Conservation (phyloP, 2,797 vertebrate genomes). For the Oryzias dopingdopingensis region DNA sequence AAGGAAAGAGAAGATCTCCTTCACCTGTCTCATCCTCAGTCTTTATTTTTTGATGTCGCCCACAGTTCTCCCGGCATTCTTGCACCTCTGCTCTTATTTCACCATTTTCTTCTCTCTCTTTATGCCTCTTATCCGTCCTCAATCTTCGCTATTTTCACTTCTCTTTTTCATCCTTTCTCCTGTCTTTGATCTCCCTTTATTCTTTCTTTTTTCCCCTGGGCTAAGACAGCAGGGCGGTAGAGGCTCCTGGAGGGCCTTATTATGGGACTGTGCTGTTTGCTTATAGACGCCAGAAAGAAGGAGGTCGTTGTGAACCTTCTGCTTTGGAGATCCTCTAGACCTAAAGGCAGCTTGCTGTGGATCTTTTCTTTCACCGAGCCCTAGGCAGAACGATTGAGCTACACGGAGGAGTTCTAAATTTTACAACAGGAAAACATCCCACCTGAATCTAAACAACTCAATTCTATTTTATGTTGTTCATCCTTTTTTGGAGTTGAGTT, state of each 20-base stretch:
- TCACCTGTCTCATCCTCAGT: background rate
- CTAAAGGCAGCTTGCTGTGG: conserved; percentile 21
- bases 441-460: conserved; percentile 16
- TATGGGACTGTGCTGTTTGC: conserved; percentile 33
- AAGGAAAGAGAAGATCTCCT: background rate
- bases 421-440: conserved; percentile 9
- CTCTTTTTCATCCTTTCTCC: background rate
- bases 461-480: conserved; percentile 1
- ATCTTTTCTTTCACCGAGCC: conserved; percentile 17
- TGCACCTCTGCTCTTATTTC: background rate
- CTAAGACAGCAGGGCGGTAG: conserved; percentile 10
- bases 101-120: background rate
- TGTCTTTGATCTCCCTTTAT: conserved; percentile 12
- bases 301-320: conserved; percentile 21
- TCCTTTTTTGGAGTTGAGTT: background rate
- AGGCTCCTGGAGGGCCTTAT: conserved; percentile 46
- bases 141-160: background rate
- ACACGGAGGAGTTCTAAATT: conserved; percentile 7
- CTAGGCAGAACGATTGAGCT: conserved; percentile 17
- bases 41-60: conserved; percentile 1
- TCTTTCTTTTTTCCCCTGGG: conserved; percentile 19
- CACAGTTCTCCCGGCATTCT: conserved; percentile 1
- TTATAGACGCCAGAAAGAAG: conserved; percentile 9
- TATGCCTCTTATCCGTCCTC: conserved; percentile 7
- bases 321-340: conserved; percentile 22